Percentiles rank a stretch among this genome's conserved stretches.
phyloP scores from a whole-genome alignment of 2,113 vertebrate species.

The Prionailurus viverrinus region DNA sequence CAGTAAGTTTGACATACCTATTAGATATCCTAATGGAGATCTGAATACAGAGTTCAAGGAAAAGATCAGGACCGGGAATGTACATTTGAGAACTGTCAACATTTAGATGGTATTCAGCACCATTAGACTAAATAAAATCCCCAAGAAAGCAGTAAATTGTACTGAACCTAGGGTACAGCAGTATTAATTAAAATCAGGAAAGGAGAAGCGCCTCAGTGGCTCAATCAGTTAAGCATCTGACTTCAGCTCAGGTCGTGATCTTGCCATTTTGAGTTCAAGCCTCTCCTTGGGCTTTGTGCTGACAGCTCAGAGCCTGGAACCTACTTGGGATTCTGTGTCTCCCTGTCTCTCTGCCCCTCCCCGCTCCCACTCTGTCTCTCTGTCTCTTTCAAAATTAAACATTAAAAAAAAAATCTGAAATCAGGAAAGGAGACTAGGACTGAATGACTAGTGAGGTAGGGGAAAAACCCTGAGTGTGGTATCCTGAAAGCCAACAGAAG shows the following conservation, averaged over 20 bases:
- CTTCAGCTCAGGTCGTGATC: too few relatives aligned
- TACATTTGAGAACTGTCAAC: neutral
- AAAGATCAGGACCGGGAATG: neutral
- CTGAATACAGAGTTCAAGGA: neutral
- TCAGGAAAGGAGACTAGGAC: neutral
- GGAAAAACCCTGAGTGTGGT: neutral
- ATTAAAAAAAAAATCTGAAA: neutral
- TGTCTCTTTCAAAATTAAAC: too few relatives aligned
- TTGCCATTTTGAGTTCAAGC: too few relatives aligned
- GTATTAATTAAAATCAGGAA: neutral
- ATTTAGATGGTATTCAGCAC: neutral
- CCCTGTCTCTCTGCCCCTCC: too few relatives aligned
- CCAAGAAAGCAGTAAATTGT: neutral
- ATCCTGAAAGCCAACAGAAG: neutral
- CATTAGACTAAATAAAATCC: neutral
- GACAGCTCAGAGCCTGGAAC: too few relatives aligned
- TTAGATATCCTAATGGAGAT: neutral
- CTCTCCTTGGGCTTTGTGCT: too few relatives aligned
- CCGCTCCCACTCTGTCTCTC: too few relatives aligned
- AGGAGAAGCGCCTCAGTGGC: neutral
- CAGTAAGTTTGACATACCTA: neutral
- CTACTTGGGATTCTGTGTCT: too few relatives aligned
- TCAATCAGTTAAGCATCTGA: too few relatives aligned
- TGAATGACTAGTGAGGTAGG: neutral
- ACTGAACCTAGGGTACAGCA: neutral